These are phyloP conservation scores for Erythrocebus patas DNA, from an alignment of 2,113 vertebrate species.

Conservation along the genomic window DNA sequence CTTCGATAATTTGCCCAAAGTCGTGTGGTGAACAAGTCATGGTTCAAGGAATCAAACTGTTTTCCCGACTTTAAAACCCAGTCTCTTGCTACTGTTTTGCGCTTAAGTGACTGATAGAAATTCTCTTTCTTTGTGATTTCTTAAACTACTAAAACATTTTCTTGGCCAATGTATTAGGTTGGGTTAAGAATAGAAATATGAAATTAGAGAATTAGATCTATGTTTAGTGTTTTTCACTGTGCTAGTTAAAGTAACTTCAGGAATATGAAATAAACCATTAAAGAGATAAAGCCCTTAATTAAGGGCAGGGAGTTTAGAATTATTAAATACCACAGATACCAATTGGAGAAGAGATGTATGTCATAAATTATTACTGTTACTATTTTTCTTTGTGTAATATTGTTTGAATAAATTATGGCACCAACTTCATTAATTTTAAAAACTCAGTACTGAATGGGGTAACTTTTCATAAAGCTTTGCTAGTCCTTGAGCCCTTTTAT, in stretches of 20 bases:
- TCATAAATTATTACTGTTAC: not conserved
- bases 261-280: not conserved
- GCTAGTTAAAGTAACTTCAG: not conserved
- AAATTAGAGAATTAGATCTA: not conserved
- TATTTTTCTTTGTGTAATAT: not conserved
- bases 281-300: not conserved
- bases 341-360: not conserved
- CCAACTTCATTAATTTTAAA: slow-evolving; percentile 22
- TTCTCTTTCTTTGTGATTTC: not conserved
- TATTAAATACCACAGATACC: not conserved
- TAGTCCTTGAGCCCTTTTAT: not conserved
- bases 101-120: not conserved
- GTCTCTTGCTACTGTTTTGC: not conserved
- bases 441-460: not conserved
- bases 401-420: not conserved
- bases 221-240: not conserved
- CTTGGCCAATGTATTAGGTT: not conserved
- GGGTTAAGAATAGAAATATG: not conserved
- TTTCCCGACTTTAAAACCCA: not conserved
- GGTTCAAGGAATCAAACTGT: not conserved
- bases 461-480: not conserved
- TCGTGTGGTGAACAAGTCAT: not conserved
- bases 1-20: not conserved
- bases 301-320: not conserved
- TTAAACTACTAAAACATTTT: not conserved